A percentile compares a stretch with the other conserved stretches of the same genome.
Evolutionary conservation across 1,140 invertebrate species (phyloP).

Genomic region (Hyposmocoma kahamanoa): DNA sequence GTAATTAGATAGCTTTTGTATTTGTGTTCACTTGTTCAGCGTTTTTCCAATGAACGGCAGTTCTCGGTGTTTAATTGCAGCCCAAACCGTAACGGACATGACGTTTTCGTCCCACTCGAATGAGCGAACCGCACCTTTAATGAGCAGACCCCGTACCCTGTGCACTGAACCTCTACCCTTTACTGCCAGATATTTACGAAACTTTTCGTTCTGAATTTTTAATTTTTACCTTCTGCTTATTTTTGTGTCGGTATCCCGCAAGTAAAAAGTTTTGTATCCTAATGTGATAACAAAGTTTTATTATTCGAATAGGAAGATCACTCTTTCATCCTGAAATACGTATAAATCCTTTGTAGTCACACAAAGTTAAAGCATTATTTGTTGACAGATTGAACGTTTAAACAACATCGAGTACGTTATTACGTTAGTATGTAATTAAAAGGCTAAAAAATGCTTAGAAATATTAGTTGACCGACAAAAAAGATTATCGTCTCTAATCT

Average conservation of each 20-base stretch:
- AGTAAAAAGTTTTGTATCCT: background rate
- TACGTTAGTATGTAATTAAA: too few species aligned
- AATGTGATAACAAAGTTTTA: background rate
- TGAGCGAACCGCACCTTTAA: constrained; percentile 32
- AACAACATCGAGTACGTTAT: too few species aligned
- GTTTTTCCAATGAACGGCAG: constrained; percentile 48
- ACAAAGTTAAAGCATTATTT: background rate
- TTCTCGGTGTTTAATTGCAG: constrained; percentile 57
- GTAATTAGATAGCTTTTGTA: constrained; percentile 61
- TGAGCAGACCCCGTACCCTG: background rate
- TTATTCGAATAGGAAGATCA: background rate
- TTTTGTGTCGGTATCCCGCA: background rate
- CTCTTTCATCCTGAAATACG: too few species aligned
- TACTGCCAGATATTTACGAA: background rate
- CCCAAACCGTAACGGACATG: constrained; percentile 54
- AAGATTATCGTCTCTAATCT: constrained; percentile 42
- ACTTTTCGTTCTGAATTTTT: background rate
- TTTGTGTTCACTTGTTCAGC: constrained; percentile 60
- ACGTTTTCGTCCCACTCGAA: constrained; percentile 55
- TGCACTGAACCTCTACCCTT: constrained; percentile 1
- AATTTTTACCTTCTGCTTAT: constrained; percentile 1
- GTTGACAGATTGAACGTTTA: background rate
- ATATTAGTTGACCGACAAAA: too few species aligned
- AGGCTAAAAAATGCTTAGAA: too few species aligned
- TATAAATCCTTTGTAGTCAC: background rate